Conservation (phyloP, 1,140 invertebrate species). For the Mya arenaria region DNA sequence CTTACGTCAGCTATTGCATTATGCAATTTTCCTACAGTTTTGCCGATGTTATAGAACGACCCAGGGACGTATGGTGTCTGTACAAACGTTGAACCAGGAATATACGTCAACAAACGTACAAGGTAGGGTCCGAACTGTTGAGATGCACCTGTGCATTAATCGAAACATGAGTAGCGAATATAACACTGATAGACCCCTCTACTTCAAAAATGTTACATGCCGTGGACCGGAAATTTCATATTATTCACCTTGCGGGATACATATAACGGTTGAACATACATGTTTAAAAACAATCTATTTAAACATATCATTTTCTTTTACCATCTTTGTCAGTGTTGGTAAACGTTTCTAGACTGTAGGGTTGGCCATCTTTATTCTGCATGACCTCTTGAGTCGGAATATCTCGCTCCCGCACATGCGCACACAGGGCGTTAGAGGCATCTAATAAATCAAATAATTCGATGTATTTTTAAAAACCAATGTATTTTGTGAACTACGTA, state of each 20-base stretch:
- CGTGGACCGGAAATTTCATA: not conserved
- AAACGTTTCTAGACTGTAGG: constrained; percentile 54
- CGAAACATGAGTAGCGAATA: not conserved
- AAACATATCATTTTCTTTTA: constrained; percentile 20
- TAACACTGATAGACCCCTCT: not conserved
- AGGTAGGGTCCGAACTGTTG: constrained; percentile 81
- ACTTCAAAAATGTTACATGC: not conserved
- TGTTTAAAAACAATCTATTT: constrained; percentile 39
- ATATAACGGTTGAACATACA: not conserved
- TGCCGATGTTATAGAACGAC: constrained; percentile 87
- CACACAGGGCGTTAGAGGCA: constrained; percentile 57
- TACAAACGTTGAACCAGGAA: constrained; percentile 87
- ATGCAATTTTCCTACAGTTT: constrained; percentile 86
- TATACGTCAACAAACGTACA: constrained; percentile 88
- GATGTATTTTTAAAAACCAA: too few relatives aligned
- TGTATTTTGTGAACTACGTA: too few relatives aligned
- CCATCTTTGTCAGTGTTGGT: not conserved
- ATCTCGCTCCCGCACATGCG: constrained; percentile 57
- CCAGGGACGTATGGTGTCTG: constrained; percentile 83
- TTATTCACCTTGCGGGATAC: too few relatives aligned
- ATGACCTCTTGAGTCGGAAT: constrained; percentile 63
- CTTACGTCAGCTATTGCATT: constrained; percentile 84
- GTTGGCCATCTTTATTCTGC: constrained; percentile 54
- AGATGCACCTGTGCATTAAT: not conserved
- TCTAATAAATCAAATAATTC: too few relatives aligned